Base-by-base conservation (phyloP, 2,888 invertebrate genomes). In the Hemicrepidius hirtus region DNA sequence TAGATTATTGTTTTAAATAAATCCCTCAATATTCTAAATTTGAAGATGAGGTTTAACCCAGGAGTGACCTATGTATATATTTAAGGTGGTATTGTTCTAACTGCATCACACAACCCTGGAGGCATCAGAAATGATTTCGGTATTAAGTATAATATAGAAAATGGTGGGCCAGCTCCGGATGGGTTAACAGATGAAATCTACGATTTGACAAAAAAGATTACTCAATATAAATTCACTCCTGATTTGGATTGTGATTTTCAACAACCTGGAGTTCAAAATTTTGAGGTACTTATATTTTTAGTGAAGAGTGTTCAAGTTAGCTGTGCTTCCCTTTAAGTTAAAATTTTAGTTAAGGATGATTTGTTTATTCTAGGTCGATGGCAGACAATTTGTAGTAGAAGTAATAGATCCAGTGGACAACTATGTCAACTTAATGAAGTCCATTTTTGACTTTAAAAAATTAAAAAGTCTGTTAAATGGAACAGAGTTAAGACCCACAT, bases 71-170 rank as follows among this genome's bases (percentile, higher is more conserved):
- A 3, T 13, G 44, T 13, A 7, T 35, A 13, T 18, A 13, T 16
- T 13, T 77, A 40, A 90, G 98, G 98, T 78, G 99, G 99, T 10
- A 98, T 99, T 79, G 95, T 99, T 44, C 89, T 99, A 46, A 99
- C 99, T 0, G 99, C 99, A 0, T 98, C 98, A 13, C 99, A 99
- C 87, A 99, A 99, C 87, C 99, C 99, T 0, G 99, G 99, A 65
- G 99, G 99, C 37, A 96, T 97, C 6, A 91, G 97, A 83, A 95
- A 95, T 77, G 99, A 99, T 87, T 99, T 99, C 85, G 99, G 99
- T 62, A 98, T 99, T 82, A 99, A 99, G 87, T 99, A 96, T 87
- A 99, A 99, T 88, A 96, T 94, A 80, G 92, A 95, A 74, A 99
- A 99, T 86, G 99, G 99, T 65, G 99, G 97, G 0, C 98, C 99